Evolutionary conservation across 2,797 vertebrate genomes (phyloP).

Genomic region (Cirrhinus molitorella): DNA sequence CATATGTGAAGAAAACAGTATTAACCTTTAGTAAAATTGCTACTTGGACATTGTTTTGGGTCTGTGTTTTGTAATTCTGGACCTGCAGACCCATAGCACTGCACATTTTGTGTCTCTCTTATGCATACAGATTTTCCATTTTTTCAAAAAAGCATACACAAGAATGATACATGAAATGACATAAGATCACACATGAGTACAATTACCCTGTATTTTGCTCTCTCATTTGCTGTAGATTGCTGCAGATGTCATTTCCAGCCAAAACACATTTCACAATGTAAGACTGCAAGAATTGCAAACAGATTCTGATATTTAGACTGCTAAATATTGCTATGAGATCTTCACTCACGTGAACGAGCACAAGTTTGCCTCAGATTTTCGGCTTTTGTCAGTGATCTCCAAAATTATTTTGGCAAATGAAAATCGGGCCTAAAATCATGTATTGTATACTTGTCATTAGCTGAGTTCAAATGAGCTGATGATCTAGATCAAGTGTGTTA

Average conservation of each 20-base stretch:
- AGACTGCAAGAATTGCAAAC: neutral
- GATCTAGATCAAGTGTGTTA: neutral
- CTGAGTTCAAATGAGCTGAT: neutral
- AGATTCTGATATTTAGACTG: neutral
- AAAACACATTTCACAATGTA: neutral
- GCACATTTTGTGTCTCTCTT: no score
- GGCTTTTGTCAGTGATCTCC: neutral
- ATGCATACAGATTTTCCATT: no score
- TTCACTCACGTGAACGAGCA: no score
- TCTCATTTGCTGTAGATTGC: neutral
- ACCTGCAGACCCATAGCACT: no score
- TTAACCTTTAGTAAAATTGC: no score
- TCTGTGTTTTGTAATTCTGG: no score
- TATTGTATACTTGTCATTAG: neutral
- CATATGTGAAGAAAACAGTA: no score
- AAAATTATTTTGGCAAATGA: neutral
- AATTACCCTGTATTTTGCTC: neutral
- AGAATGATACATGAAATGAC: neutral
- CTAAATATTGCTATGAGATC: neutral
- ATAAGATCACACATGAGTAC: neutral
- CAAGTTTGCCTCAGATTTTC: no score
- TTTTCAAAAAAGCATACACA: no score
- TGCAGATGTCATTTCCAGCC: neutral
- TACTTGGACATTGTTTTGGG: no score
- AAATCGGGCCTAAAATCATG: neutral